Evolutionary conservation across 2,888 invertebrate species (phyloP), one percentile per base, ranked within the genome.

Genomic region (Hymenopus coronatus): DNA sequence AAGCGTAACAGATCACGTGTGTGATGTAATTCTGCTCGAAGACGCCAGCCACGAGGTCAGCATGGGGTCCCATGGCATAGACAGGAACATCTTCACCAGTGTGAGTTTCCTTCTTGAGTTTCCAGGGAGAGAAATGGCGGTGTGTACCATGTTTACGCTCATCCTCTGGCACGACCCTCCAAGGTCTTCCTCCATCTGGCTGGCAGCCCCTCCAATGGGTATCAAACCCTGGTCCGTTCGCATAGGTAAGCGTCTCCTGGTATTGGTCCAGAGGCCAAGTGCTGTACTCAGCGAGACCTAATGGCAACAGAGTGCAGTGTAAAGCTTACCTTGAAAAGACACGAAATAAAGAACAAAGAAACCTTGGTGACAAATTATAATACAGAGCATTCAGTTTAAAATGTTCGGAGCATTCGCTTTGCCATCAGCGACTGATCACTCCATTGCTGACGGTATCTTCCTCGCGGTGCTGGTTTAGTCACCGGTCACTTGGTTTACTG

Each of bases 221-320:
- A 20, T 92, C 92, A 91, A 93, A 95, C 2, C 95, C 96, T 0
- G 96, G 96, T 0, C 96, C 96, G 91, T 95, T 96, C 20, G 54
- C 54, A 3, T 70, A 70, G 54, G 54, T 70, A 20, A 70, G 54
- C 54, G 54, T 70, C 25, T 70, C 54, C 54, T 70, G 54, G 6
- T 70, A 70, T 25, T 70, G 20, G 54, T 70, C 54, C 54, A 20
- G 54, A 0, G 54, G 54, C 54, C 54, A 70, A 6, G 54, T 70
- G 54, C 54, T 70, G 20, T 70, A 70, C 54, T 70, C 54, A 20
- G 54, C 54, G 20, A 70, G 54, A 70, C 54, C 54, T 70, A 6
- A 20, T 70, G 54, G 54, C 8, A 6, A 70, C 15, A 70, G 54
- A 70, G 20, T 70, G 14, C 20, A 70, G 20, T 6, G 40, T 40